Evolutionary conservation across 2,797 vertebrate genomes (phyloP).

Genomic region (Sebastes melanostomus): DNA sequence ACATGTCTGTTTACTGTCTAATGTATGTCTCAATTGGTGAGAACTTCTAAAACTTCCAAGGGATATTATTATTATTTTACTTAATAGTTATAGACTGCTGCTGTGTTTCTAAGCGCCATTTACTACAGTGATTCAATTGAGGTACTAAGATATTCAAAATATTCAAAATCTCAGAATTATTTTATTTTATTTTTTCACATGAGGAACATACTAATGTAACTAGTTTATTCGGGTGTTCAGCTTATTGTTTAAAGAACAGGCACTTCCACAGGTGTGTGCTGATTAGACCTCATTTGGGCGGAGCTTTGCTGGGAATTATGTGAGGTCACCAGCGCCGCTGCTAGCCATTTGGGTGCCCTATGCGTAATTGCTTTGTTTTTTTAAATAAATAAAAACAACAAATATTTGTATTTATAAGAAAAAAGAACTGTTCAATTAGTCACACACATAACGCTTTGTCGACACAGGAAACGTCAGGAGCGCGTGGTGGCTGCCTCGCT

Average conservation of each 20-base stretch:
- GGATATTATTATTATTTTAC: too few relatives aligned
- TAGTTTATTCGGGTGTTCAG: not conserved
- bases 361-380: too few relatives aligned
- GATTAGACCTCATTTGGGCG: not conserved
- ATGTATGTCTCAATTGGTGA: too few relatives aligned
- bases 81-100: not conserved
- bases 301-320: not conserved
- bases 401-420: too few relatives aligned
- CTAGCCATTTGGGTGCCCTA: too few relatives aligned
- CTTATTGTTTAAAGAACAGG: not conserved
- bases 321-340: too few relatives aligned
- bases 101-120: not conserved
- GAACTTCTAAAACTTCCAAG: not conserved
- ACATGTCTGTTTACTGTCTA: too few relatives aligned
- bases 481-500: too few relatives aligned
- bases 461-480: fast-evolving
- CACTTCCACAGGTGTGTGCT: not conserved
- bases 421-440: too few relatives aligned
- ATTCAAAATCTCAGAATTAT: not conserved
- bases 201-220: not conserved
- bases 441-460: too few relatives aligned
- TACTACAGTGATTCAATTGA: not conserved
- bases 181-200: not conserved
- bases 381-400: too few relatives aligned
- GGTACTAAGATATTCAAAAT: not conserved